Base-by-base conservation (phyloP, 2,888 invertebrate genomes). In the Emmelina monodactyla region DNA sequence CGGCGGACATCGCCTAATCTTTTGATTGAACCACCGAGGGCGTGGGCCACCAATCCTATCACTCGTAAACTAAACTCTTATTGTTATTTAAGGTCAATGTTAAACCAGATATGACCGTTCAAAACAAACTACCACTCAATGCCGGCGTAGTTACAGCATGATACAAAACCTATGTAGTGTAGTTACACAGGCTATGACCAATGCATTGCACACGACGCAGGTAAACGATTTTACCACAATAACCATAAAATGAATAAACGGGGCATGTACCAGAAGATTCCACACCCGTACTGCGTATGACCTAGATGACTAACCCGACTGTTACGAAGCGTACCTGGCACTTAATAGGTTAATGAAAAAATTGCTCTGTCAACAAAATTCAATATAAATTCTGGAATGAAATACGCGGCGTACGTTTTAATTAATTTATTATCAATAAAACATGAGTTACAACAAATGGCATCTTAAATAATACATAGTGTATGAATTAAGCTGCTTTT, bases 401-500 rank as follows among this genome's bases (percentile, higher is more conserved):
- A n/a, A n/a, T n/a, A n/a, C n/a, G n/a, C n/a, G 53, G 62, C 71
- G 64, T 62, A 65, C 62, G 59, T 62, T 69, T 73, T 71, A 62
- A 65, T 78, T 76, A n/a, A n/a, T n/a, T n/a, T n/a, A n/a, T n/a
- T 71, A 75, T 59, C 78, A 67, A 67, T 72, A 68, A 78, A 79
- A 80, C 79, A 71, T 75, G 71, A 75, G 71, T 80, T 76, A 79
- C 79, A 81, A 79, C 75, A 78, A 73, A 78, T 70, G 76, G 75
- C 76, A 68, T 76, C 68, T 70, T 72, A 71, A 68, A 70, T 56
- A 58, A 70, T 55, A 62, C 61, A 68, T 72, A 67, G 5, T 19
- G 9, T 78, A 82, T 75, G 79, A 73, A 70, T 76, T 76, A 78
- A 78, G 76, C 75, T 76, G 78, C 73, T 64, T 62, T 62, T 55